Evolutionary conservation across 37 sponge, comb jelly and placozoan species (phyloP), one percentile per base, ranked within the genome.

Genomic region (Theonella swinhoei): DNA sequence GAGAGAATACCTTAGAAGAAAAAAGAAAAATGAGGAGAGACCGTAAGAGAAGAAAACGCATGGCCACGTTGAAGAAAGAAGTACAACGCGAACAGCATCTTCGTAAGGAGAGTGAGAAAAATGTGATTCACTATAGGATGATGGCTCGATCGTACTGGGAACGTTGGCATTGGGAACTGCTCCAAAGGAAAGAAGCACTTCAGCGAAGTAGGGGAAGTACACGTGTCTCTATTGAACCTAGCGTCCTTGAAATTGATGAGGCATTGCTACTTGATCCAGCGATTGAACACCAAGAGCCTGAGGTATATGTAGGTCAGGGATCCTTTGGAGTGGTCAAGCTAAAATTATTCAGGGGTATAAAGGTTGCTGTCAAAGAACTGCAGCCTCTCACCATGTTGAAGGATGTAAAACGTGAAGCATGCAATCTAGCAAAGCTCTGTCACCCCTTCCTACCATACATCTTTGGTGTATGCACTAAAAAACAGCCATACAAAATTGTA

Each of bases 301-400:
- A 32, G 36, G 4, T 75, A 23, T 75, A 47, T 43, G 59, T 75
- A 8, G 79, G 79, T 39, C 36, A 66, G 62, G 79, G 79, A 31
- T 39, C 42, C 9, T 78, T 78, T 34, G 65, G 67, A 63, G 37
- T 64, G 4, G 81, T 80, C 3, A 80, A n/a, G 59, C 54, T 80
- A 17, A 69, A 80, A 68, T 3, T 68, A 30, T 80, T 41, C 28
- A 65, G 71, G 35, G 81, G 70, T 9, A 54, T 80, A 19, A 67
- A 80, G 30, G 81, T 80, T 19, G 81, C 81, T 29, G 81, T 80
- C 29, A 80, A 80, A 47, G 81, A 80, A 29, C n/a, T 39, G 26
- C 35, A 37, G 8, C 81, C 81, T 36, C 60, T 42, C 3, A 80
- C 70, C 2, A 66, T 80, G 20, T n/a, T n/a, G 2, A 33, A 40